Percentiles rank a stretch among this genome's conserved stretches.
Evolutionary conservation across 2,888 invertebrate genomes (phyloP).

Genomic region (Mythimna vitellina): DNA sequence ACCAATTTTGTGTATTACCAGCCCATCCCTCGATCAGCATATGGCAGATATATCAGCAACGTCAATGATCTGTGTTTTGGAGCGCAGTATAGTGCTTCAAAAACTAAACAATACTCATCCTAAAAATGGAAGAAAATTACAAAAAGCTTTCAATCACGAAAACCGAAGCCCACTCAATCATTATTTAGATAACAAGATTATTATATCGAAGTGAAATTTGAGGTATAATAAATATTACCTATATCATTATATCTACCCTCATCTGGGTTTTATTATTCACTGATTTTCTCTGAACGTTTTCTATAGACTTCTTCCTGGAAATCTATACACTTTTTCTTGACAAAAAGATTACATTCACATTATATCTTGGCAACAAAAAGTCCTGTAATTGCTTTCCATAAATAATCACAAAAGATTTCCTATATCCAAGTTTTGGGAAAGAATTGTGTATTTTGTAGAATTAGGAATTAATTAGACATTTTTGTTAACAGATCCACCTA

Average conservation of each 20-base stretch:
- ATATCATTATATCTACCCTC: slow-evolving; percentile 1
- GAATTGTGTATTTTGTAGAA: not conserved
- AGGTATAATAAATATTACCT: slow-evolving; percentile 10
- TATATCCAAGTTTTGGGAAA: not conserved
- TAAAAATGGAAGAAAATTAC: not conserved
- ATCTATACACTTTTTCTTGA: slow-evolving; percentile 6
- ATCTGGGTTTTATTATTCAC: slow-evolving; percentile 5
- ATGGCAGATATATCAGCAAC: too few relatives aligned
- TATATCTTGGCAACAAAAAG: not conserved
- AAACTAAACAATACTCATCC: too few relatives aligned
- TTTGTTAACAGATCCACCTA: slow-evolving; percentile 77
- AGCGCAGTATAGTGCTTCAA: too few relatives aligned
- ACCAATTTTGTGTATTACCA: too few relatives aligned
- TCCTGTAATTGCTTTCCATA: slow-evolving; percentile 14
- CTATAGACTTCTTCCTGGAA: slow-evolving; percentile 15
- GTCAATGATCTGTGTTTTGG: too few relatives aligned
- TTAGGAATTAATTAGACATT: slow-evolving; percentile 3
- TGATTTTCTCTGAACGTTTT: slow-evolving; percentile 6
- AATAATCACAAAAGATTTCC: slow-evolving; percentile 33
- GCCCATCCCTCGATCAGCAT: too few relatives aligned
- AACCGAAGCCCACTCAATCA: slow-evolving; percentile 10
- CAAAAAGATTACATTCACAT: slow-evolving; percentile 21
- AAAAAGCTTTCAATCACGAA: not conserved
- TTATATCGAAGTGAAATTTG: slow-evolving; percentile 14
- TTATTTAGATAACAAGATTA: slow-evolving; percentile 7